Percentiles rank a stretch among this genome's conserved stretches.
phyloP scores from a whole-genome alignment of 1,140 invertebrate genomes.

The Euura lappo region DNA sequence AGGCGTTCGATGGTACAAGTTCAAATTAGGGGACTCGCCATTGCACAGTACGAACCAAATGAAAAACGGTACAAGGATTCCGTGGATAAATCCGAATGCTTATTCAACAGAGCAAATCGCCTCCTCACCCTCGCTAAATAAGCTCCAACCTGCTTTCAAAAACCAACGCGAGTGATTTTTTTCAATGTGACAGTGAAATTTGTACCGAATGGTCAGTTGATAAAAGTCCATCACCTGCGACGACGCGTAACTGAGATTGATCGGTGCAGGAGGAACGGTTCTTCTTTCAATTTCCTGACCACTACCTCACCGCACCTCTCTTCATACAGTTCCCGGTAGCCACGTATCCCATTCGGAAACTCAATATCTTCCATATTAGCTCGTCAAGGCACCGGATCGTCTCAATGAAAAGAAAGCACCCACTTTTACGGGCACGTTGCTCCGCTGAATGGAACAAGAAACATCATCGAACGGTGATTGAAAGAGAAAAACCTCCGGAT shows the following conservation, averaged over 20 bases:
- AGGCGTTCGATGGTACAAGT: background rate
- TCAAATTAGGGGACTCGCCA: background rate
- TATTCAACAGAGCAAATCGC: background rate
- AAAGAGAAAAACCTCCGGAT: background rate
- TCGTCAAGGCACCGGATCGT: conserved; percentile 9
- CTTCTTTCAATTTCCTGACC: background rate
- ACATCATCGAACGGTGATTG: background rate
- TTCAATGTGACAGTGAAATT: background rate
- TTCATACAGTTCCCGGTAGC: conserved; percentile 27
- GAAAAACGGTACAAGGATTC: background rate
- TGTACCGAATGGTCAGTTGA: background rate
- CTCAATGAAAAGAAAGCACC: conserved; percentile 19
- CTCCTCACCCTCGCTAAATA: background rate
- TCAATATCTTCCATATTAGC: conserved; percentile 32
- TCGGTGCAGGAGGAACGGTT: background rate
- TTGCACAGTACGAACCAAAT: background rate
- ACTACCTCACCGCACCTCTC: background rate
- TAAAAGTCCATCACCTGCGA: background rate
- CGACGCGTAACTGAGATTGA: background rate
- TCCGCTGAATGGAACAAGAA: conserved; percentile 26
- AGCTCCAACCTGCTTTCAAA: background rate
- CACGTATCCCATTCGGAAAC: conserved; percentile 33
- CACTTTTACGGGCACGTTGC: conserved; percentile 34
- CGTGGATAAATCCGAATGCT: background rate
- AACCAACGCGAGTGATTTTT: too few species aligned